Evolutionary conservation across 2,888 invertebrate species (phyloP).

Genomic region (Odontocerum albicorne): DNA sequence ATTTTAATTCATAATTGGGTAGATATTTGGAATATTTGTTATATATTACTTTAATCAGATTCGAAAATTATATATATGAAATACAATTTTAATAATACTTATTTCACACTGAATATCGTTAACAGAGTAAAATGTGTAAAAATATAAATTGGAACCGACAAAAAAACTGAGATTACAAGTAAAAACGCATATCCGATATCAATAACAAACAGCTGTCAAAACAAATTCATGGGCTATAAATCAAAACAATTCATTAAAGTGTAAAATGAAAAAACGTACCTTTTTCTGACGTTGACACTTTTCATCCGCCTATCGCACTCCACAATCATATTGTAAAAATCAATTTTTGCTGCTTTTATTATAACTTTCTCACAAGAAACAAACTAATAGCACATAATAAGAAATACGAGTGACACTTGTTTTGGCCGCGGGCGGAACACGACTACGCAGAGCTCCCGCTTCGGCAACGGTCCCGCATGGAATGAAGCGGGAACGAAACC

Average conservation of each 20-base stretch:
- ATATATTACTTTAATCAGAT: too few species aligned
- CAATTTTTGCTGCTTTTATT: slow-evolving; percentile 29
- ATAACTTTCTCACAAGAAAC: slow-evolving; percentile 11
- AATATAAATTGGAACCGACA: too few species aligned
- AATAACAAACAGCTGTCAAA: slow-evolving; percentile 19
- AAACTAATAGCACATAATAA: neutral
- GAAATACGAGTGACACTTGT: slow-evolving; percentile 7
- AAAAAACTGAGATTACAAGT: neutral
- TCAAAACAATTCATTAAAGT: neutral
- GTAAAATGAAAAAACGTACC: slow-evolving; percentile 23
- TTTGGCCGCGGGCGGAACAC: slow-evolving; percentile 17
- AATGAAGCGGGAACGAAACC: slow-evolving; percentile 50
- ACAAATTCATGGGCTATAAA: neutral
- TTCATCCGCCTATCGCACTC: slow-evolving; percentile 47
- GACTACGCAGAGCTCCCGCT: slow-evolving; percentile 42
- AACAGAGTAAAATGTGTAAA: too few species aligned
- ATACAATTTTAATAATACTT: too few species aligned
- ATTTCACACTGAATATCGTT: too few species aligned
- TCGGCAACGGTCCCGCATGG: slow-evolving; percentile 59
- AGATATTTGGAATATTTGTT: too few species aligned
- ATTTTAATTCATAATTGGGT: too few species aligned
- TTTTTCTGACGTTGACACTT: slow-evolving; percentile 28
- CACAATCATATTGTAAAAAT: slow-evolving; percentile 54
- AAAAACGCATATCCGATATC: neutral
- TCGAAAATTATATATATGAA: too few species aligned